A percentile compares a stretch with the other conserved stretches of the same genome.
These are phyloP conservation scores for Epirrhoe tristata DNA, from an alignment of 2,888 invertebrate species.

Conservation along the genomic window DNA sequence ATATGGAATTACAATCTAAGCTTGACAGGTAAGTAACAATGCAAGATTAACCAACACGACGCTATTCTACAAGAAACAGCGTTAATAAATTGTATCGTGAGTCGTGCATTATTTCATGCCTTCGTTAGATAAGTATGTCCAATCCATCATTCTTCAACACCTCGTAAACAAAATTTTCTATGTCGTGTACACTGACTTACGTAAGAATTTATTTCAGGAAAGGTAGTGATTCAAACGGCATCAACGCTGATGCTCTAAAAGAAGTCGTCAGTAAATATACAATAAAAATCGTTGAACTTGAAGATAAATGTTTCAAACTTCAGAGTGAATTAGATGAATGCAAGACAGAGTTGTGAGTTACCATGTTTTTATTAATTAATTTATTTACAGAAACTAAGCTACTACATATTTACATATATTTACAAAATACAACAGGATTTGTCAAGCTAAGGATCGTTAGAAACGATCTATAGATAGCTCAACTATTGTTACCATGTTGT, in stretches of 20 bases:
- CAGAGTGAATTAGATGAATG: constrained; percentile 74
- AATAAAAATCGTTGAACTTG: constrained; percentile 68
- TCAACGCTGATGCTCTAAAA: constrained; percentile 60
- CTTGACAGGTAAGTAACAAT: constrained; percentile 63
- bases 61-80: constrained; percentile 8
- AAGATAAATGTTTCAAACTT: constrained; percentile 74
- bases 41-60: not conserved
- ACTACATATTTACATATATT: no score
- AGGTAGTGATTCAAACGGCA: constrained; percentile 54
- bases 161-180: constrained; percentile 55
- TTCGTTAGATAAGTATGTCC: constrained; percentile 36
- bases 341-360: constrained; percentile 81
- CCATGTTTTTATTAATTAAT: no score
- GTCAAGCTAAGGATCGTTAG: no score
- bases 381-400: no score
- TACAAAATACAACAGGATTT: no score
- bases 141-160: constrained; percentile 59
- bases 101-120: not conserved
- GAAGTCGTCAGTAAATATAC: constrained; percentile 72
- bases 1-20: constrained; percentile 65
- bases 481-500: no score
- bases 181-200: constrained; percentile 42
- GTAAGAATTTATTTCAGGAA: constrained; percentile 62
- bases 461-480: no score
- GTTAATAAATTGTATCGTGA: no score